Evolutionary conservation across 2,797 vertebrate genomes (phyloP).

Genomic region (Alca torda): DNA sequence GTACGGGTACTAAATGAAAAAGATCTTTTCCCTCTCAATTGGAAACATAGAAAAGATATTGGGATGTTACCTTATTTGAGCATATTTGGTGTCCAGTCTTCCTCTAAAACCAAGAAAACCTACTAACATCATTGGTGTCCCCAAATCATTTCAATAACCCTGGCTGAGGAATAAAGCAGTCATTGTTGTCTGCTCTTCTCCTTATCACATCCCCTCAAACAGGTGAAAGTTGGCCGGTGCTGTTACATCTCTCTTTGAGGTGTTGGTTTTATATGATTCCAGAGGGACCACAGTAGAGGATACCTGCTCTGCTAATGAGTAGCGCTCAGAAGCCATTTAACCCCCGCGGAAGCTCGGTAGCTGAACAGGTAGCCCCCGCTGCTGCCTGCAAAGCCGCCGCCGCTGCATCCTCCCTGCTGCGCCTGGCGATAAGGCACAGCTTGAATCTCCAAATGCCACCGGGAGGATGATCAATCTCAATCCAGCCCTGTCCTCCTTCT

Average conservation of each 20-base stretch:
- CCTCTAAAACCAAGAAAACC: not conserved
- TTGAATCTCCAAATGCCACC: constrained; percentile 25
- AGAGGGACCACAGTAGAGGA: not conserved
- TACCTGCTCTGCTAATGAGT: not conserved
- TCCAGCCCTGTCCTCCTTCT: not conserved
- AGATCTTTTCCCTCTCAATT: not conserved
- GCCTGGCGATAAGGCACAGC: constrained; percentile 8
- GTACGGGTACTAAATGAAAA: not conserved
- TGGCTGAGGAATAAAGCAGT: not conserved
- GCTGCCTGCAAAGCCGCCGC: not conserved
- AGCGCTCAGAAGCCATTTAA: not conserved
- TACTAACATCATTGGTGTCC: fast-evolving
- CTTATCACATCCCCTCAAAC: not conserved
- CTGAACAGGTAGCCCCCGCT: not conserved
- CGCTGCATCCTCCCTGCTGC: not conserved
- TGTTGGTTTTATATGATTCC: not conserved
- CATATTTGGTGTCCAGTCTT: not conserved
- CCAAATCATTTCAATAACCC: not conserved
- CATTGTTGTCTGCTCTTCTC: not conserved
- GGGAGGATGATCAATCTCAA: constrained; percentile 31
- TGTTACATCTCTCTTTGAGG: not conserved
- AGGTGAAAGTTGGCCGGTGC: not conserved
- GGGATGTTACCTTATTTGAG: not conserved
- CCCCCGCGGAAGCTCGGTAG: not conserved
- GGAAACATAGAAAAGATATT: not conserved